These are phyloP conservation scores for Dendrocincla tyrannina DNA, from an alignment of 2,797 vertebrate genomes.

Conservation along the genomic window DNA sequence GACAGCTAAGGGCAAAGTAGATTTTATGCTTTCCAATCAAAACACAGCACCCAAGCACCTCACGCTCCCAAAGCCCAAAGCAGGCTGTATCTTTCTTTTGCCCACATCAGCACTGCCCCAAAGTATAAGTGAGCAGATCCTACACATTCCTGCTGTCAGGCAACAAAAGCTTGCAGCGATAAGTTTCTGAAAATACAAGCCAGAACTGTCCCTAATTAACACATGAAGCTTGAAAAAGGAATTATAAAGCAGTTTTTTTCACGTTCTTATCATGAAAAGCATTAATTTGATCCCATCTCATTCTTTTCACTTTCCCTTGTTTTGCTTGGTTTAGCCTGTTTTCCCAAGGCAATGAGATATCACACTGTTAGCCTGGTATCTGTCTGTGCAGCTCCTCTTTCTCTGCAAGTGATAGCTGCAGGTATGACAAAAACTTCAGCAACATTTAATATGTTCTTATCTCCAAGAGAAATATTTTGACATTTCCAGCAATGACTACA, in stretches of 20 bases:
- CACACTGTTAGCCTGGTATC: not conserved
- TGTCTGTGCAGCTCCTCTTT: not conserved
- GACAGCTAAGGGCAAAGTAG: not conserved
- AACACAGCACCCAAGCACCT: not conserved
- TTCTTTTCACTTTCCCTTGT: not conserved
- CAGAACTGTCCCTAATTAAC: not conserved
- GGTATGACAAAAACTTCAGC: not conserved
- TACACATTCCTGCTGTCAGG: not conserved
- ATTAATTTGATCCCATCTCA: not conserved
- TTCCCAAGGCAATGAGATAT: not conserved
- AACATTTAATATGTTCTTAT: not conserved
- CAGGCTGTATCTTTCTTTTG: not conserved
- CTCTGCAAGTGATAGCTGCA: not conserved
- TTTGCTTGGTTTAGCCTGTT: not conserved
- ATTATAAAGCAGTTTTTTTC: not conserved
- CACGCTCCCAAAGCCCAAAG: not conserved
- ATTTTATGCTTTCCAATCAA: not conserved
- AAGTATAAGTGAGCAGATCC: not conserved
- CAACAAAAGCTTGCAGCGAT: not conserved
- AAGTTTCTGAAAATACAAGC: not conserved
- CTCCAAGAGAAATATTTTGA: not conserved
- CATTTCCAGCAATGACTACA: not conserved
- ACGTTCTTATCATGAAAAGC: not conserved
- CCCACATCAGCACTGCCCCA: not conserved
- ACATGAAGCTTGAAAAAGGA: not conserved